phyloP scores from a whole-genome alignment of 2,113 vertebrate species.

The Ondatra zibethicus region DNA sequence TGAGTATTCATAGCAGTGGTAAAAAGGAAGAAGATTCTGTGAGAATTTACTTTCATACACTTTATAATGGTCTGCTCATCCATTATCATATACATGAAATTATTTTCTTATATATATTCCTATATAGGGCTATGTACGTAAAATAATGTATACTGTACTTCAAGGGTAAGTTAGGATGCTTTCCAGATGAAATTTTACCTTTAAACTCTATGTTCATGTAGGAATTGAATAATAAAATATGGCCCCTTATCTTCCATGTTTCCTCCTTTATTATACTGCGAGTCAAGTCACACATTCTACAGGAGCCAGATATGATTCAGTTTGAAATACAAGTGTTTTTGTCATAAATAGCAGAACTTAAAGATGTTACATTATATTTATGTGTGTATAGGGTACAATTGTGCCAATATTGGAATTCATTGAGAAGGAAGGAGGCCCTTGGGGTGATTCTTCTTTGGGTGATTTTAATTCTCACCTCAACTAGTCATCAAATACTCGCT shows the following conservation, averaged over 20 bases:
- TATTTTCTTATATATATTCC: conserved; percentile 1
- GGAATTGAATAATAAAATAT: conserved; percentile 23
- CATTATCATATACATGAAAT: conserved; percentile 36
- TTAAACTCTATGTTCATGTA: conserved; percentile 17
- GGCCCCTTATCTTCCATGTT: not conserved
- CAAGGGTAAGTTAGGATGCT: conserved; percentile 21
- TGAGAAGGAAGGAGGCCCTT: not conserved
- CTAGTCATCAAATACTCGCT: conserved; percentile 1
- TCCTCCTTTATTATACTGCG: conserved; percentile 13
- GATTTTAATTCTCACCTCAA: conserved; percentile 47
- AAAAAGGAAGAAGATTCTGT: not conserved
- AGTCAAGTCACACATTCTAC: not conserved
- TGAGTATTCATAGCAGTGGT: not conserved
- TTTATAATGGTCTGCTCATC: not conserved
- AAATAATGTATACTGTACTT: not conserved
- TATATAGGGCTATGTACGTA: conserved; percentile 26
- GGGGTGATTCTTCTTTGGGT: conserved; percentile 13
- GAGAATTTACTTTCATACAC: conserved; percentile 30
- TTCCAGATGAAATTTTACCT: conserved; percentile 31
- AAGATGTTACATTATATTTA: conserved; percentile 15
- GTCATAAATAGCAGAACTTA: not conserved
- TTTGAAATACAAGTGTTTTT: conserved; percentile 44
- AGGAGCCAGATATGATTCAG: conserved; percentile 16
- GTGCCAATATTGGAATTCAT: conserved; percentile 10
- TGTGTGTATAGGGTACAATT: conserved; percentile 29